Conservation (phyloP, 2,888 invertebrate species). For the Cantharis rufa region DNA sequence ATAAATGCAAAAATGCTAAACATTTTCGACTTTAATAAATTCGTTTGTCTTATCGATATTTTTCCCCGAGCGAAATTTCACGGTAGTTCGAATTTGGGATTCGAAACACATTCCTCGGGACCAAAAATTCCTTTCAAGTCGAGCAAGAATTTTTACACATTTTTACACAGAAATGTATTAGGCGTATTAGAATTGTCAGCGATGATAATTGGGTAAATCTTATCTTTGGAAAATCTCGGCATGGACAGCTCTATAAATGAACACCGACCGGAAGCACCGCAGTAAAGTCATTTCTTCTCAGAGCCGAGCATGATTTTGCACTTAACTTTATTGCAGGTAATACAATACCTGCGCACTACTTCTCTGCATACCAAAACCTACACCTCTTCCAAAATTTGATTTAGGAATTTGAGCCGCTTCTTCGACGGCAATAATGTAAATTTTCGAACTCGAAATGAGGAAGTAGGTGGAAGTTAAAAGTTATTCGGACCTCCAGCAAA, state of each 20-base stretch:
- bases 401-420: neutral
- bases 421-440: neutral
- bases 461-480: slow-evolving; percentile 13
- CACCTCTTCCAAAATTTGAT: slow-evolving; percentile 10
- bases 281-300: slow-evolving; percentile 43
- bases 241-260: slow-evolving; percentile 35
- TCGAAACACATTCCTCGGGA: slow-evolving; percentile 21
- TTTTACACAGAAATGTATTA: slow-evolving; percentile 30
- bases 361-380: slow-evolving; percentile 10
- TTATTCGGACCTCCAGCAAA: slow-evolving; percentile 44
- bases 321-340: slow-evolving; percentile 53
- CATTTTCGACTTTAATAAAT: neutral
- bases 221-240: slow-evolving; percentile 27
- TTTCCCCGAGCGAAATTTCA: slow-evolving; percentile 10
- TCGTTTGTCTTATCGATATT: neutral
- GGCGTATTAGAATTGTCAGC: slow-evolving; percentile 31
- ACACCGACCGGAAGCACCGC: slow-evolving; percentile 45
- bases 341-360: slow-evolving; percentile 35
- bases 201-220: slow-evolving; percentile 26
- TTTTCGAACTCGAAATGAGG: neutral
- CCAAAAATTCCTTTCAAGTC: slow-evolving; percentile 25
- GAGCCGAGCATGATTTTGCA: slow-evolving; percentile 54
- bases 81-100: neutral
- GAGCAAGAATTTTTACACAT: slow-evolving; percentile 32
- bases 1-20: neutral